Evolutionary conservation across 1,140 invertebrate genomes (phyloP).

Genomic region (Laupala kohalensis): DNA sequence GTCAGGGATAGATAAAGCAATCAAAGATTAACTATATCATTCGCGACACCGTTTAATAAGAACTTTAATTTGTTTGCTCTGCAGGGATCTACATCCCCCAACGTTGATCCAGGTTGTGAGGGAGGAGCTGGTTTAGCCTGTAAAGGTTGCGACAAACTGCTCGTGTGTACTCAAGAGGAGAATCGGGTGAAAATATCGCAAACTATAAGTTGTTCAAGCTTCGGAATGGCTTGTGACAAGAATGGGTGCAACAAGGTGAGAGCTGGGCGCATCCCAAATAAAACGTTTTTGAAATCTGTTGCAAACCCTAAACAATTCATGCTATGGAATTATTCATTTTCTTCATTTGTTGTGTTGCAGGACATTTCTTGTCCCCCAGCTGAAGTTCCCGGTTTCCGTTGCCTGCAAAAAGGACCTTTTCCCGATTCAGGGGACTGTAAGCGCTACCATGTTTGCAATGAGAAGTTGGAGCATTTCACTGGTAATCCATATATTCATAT

Average conservation of each 20-base stretch:
- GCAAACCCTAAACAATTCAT: constrained; percentile 64
- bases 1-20: no score
- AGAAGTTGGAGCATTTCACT: background rate
- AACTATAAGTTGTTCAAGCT: background rate
- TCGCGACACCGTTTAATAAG: background rate
- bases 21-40: background rate
- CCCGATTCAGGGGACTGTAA: background rate
- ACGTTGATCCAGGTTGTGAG: background rate
- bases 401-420: background rate
- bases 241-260: no score
- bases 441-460: background rate
- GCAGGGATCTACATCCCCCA: background rate
- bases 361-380: background rate
- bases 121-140: background rate
- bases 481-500: no score
- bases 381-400: background rate
- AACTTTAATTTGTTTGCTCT: background rate
- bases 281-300: background rate
- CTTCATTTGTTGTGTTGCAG: constrained; percentile 44
- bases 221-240: background rate
- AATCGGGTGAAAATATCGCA: background rate
- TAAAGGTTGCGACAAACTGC: background rate
- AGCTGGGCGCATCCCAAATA: background rate
- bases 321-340: constrained; percentile 90
- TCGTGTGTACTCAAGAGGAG: background rate